Evolutionary conservation across 1,140 invertebrate genomes (phyloP).

Genomic region (Ruditapes philippinarum): DNA sequence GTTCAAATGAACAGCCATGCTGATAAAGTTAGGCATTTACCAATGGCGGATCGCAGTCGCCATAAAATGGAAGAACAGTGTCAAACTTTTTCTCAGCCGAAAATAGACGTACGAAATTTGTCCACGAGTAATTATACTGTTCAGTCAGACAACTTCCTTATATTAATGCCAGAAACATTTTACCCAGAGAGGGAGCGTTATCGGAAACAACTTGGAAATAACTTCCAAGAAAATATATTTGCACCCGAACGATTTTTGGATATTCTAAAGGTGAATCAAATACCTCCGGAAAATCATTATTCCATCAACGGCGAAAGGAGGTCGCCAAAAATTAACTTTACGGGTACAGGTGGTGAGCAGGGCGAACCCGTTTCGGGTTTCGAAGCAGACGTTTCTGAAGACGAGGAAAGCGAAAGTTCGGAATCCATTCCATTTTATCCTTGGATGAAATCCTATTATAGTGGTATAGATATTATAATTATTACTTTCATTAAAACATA

Average conservation of each 20-base stretch:
- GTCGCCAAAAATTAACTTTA: not conserved
- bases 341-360: not conserved
- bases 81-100: not conserved
- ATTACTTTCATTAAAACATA: no score
- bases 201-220: not conserved
- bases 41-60: not conserved
- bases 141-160: not conserved
- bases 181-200: not conserved
- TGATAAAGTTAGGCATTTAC: not conserved
- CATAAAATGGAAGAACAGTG: not conserved
- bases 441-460: constrained; percentile 9
- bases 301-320: not conserved
- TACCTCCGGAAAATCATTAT: constrained; percentile 12
- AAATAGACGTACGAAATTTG: not conserved
- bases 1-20: not conserved
- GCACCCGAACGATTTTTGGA: not conserved
- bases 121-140: not conserved
- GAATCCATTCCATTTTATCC: not conserved
- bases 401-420: not conserved
- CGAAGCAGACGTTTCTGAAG: not conserved
- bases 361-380: not conserved
- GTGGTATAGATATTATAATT: no score
- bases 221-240: not conserved
- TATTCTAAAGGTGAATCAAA: not conserved
- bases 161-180: constrained; percentile 14